Conservation (phyloP, 2,797 vertebrate genomes). For the Lagorchestes hirsutus region DNA sequence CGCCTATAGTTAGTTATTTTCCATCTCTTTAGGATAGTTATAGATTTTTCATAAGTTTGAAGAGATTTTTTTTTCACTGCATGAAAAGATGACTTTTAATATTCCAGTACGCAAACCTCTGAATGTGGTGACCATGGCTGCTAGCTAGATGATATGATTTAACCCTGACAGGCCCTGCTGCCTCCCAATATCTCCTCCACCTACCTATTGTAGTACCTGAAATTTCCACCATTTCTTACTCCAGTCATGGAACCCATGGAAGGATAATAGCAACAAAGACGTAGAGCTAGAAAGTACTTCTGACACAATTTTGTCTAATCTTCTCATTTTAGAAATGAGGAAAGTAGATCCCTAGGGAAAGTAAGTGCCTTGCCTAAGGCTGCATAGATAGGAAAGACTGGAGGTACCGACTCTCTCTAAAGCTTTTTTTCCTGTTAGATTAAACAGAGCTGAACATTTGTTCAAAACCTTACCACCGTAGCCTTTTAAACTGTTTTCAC, state of each 20-base stretch:
- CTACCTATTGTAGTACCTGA: not conserved
- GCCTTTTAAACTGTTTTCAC: not conserved
- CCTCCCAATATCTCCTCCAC: not conserved
- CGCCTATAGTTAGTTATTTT: constrained; percentile 28
- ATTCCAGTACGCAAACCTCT: not conserved
- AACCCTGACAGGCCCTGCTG: not conserved
- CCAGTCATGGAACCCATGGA: not conserved
- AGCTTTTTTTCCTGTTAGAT: not conserved
- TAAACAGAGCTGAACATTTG: not conserved
- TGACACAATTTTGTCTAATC: not conserved
- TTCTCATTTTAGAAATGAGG: not conserved
- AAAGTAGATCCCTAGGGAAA: not conserved
- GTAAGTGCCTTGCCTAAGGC: not conserved
- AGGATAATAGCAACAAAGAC: not conserved
- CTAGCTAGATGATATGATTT: not conserved
- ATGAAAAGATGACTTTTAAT: constrained; percentile 38
- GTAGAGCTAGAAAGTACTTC: not conserved
- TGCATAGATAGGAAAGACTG: not conserved
- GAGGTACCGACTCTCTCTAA: not conserved
- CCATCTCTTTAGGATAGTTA: constrained; percentile 29
- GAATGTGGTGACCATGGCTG: not conserved
- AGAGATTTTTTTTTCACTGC: constrained; percentile 28
- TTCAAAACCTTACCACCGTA: not conserved
- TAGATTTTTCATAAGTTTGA: constrained; percentile 49
- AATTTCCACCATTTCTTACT: not conserved